These are phyloP conservation scores for Recurvirostra avosetta DNA, from an alignment of 2,113 vertebrate genomes.

Conservation along the genomic window DNA sequence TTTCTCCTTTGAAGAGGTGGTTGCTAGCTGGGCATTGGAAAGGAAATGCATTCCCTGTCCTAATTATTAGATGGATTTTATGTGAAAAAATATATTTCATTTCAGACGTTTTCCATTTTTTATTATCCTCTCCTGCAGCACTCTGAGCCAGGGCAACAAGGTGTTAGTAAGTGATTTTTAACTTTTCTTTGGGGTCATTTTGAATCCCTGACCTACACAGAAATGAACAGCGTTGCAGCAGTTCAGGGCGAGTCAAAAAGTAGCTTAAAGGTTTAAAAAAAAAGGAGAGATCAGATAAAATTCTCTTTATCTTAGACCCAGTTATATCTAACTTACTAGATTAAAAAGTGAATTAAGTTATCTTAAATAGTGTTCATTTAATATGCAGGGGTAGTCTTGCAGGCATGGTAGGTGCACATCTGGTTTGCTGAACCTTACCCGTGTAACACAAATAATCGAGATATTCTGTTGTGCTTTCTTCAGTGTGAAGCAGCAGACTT, in stretches of 20 bases:
- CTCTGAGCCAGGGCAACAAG: neutral
- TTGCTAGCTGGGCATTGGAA: neutral
- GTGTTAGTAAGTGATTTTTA: neutral
- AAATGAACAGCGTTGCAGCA: neutral
- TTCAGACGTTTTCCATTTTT: neutral
- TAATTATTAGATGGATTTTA: neutral
- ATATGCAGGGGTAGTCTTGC: neutral
- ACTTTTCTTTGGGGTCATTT: neutral
- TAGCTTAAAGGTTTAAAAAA: neutral
- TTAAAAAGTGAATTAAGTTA: neutral
- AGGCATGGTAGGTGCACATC: neutral
- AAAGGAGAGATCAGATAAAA: neutral
- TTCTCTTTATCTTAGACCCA: neutral
- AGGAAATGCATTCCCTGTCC: neutral
- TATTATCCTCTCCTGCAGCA: neutral
- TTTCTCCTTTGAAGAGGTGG: neutral
- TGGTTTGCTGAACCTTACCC: neutral
- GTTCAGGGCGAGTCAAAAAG: neutral
- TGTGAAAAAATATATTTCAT: neutral
- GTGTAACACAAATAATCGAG: accelerated
- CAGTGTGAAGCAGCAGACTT: neutral
- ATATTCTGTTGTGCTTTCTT: neutral
- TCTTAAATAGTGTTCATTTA: neutral
- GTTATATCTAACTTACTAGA: neutral
- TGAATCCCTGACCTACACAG: neutral